These are phyloP conservation scores for Pelobates cultripes DNA, from an alignment of 2,797 vertebrate species.

Conservation along the genomic window DNA sequence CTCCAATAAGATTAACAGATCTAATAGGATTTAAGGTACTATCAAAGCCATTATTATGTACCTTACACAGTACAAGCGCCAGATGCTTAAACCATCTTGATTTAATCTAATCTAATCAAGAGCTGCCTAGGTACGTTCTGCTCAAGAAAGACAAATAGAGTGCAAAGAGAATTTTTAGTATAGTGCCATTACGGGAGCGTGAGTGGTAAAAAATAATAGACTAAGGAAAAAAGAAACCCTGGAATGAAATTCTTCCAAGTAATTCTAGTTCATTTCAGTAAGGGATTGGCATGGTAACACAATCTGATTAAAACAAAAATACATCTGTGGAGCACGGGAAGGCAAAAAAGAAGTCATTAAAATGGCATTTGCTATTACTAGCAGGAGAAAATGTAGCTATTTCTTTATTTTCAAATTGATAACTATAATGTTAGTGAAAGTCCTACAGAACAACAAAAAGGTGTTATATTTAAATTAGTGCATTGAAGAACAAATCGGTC, in stretches of 20 bases:
- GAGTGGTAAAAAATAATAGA: constrained; percentile 10
- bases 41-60: constrained; percentile 70
- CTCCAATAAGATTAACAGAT: constrained; percentile 71
- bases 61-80: constrained; percentile 66
- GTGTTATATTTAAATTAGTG: no score
- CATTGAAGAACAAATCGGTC: no score
- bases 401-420: constrained; percentile 1
- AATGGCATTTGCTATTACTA: constrained; percentile 9
- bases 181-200: background rate
- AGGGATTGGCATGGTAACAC: constrained; percentile 8
- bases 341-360: background rate
- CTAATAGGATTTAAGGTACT: constrained; percentile 75
- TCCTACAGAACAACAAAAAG: background rate
- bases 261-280: constrained; percentile 16
- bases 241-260: constrained; percentile 16
- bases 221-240: background rate
- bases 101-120: constrained; percentile 74
- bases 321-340: background rate
- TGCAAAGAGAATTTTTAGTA: constrained; percentile 17
- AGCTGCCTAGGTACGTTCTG: constrained; percentile 64
- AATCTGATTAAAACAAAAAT: background rate
- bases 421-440: no score
- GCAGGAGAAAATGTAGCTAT: background rate
- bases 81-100: constrained; percentile 67
- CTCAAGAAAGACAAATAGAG: constrained; percentile 49